Percentiles rank a stretch among this genome's conserved stretches.
Conservation (phyloP, 1,140 invertebrate species). For the Drusus annulatus region DNA sequence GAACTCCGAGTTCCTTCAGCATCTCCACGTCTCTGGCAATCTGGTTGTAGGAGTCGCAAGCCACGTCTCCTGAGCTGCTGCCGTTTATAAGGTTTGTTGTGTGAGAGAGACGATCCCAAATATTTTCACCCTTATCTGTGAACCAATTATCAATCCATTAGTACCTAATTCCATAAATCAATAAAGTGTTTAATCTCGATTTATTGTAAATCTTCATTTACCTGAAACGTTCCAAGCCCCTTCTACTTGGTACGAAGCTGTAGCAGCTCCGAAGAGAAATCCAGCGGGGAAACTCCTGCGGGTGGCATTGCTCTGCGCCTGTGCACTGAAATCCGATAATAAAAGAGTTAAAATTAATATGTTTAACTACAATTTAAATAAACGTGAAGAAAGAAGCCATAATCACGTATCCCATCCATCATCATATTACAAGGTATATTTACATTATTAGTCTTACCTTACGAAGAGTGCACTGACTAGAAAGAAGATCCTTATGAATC, state of each 20-base stretch:
- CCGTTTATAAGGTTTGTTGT: slow-evolving; percentile 66
- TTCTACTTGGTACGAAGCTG: slow-evolving; percentile 76
- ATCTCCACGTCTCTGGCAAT: slow-evolving; percentile 66
- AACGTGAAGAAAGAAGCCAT: no score
- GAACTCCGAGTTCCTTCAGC: slow-evolving; percentile 64
- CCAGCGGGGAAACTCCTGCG: slow-evolving; percentile 68
- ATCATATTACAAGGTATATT: background rate
- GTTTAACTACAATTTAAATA: background rate
- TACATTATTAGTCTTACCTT: no score
- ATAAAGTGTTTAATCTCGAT: no score
- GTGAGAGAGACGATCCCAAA: slow-evolving; percentile 68
- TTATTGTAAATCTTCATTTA: slow-evolving; percentile 57
- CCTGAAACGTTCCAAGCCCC: slow-evolving; percentile 76
- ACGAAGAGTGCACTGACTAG: no score
- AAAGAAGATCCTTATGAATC: background rate
- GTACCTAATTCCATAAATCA: no score
- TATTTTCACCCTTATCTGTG: slow-evolving; percentile 66
- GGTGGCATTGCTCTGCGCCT: slow-evolving; percentile 41
- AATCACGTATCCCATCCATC: no score
- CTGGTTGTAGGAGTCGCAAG: slow-evolving; percentile 66
- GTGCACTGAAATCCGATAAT: slow-evolving; percentile 35
- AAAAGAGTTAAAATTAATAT: no score
- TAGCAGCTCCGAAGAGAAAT: slow-evolving; percentile 74
- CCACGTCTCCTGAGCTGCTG: slow-evolving; percentile 66
- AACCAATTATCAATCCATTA: background rate